Base-by-base conservation (phyloP, 2,113 vertebrate genomes). In the Clupea harengus region DNA sequence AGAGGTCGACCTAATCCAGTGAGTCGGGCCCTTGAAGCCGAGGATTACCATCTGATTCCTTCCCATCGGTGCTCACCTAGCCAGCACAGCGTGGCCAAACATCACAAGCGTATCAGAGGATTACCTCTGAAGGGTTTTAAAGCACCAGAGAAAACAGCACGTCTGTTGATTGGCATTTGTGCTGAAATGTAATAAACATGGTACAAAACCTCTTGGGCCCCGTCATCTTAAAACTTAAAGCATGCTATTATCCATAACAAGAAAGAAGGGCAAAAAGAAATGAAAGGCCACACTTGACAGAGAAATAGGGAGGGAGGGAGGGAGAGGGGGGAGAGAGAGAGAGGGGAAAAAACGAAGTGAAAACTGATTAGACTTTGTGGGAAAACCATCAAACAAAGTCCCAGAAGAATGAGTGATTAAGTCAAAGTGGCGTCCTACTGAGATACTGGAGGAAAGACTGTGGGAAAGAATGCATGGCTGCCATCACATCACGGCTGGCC, bases 281-380 rank as follows among this genome's bases (percentile, higher is more conserved):
- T 8, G 20, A 64, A 64, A 64, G 57, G 5, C 57, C 57, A 54
- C 15, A 17, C 22, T n/a, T 64, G 22, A 64, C 20, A 8, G 20
- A 64, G 57, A 67, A 2, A 67, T 4, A 25, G 6, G 11, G 52
- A 54, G 52, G 17, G 52, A 54, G 52, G 28, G 60, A 67, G n/a
- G 10, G n/a, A 28, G 64, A 28, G 64, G 10, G 64, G 6, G 22
- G 4, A 67, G 18, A 10, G 64, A 67, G n/a, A n/a, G 28, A 67
- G 25, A 28, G n/a, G 64, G 9, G 72, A 28, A n/a, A 25, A 10
- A 67, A 28, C 4, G 11, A 32, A 32, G 11, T 78, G 72, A 32
- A 32, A 39, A 78, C 72, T 78, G 72, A 67, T 67, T 67, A 67
- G 64, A 25, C 57, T 64, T 64, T 64, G 57, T 64, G 64, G 64